Evolutionary conservation across 2,888 invertebrate genomes (phyloP), one percentile per base, ranked within the genome.

Genomic region (Heliconius cydno): DNA sequence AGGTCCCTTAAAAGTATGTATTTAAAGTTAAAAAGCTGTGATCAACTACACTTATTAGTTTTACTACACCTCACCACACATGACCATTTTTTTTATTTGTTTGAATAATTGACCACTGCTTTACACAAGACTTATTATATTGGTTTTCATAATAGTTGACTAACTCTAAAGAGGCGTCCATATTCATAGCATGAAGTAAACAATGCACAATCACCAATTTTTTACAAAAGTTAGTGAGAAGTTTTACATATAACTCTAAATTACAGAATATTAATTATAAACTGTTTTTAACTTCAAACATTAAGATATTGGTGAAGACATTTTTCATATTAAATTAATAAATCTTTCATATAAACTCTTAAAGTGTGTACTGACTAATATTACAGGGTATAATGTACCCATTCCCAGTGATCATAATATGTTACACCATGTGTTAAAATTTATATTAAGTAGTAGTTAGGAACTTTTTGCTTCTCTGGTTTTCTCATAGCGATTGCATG

Each of bases 1-100:
- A 94, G 94, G 95, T 94, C 94, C 95, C 95, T 94, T 94, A 94
- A 92, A 94, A 94, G 94, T 95, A 95, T 92, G 91, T 93, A 93
- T 90, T 92, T 91, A 92, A 91, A 87, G 87, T 87, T 90, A 91
- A 93, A 73, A 90, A 85, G 85, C 93, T 86, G 92, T 92, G 94
- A 91, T 93, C 94, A 94, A 94, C 87, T 91, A 92, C 84, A 89
- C 91, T 89, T 85, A 86, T 79, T 60, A 71, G 67, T 71, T 78
- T 78, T 66, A 68, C 63, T 79, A 57, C 76, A 72, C 79, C 72
- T 76, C 72, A 74, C 63, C 30, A 46, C 76, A 76, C 41, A 70
- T 82, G 77, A 75, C 77, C 65, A 74, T 41, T 71, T 68, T 76
- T 28, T 78, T 75, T 68, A 30, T 79, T 82, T 77, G 77, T 67